Evolutionary conservation across 2,113 vertebrate genomes (phyloP).

Genomic region (Leptobrachium leishanense): DNA sequence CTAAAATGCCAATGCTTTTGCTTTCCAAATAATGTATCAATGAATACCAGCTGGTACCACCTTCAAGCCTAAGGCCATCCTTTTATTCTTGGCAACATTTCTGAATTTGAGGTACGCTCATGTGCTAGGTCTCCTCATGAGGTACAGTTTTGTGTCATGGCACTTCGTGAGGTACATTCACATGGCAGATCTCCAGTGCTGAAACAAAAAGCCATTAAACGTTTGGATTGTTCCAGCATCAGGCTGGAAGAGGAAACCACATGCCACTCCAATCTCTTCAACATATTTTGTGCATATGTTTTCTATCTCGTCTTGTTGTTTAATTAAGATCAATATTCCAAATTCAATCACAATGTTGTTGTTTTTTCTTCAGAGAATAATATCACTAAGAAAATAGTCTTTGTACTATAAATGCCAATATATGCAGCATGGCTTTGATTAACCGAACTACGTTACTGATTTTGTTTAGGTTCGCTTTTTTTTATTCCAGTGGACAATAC

Average conservation of each 20-base stretch:
- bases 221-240: conserved; percentile 42
- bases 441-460: conserved; percentile 43
- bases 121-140: too few species aligned
- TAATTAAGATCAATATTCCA: conserved; percentile 60
- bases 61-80: too few species aligned
- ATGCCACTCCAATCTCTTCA: conserved; percentile 54
- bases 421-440: conserved; percentile 44
- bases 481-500: conserved; percentile 25
- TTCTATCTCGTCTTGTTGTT: conserved; percentile 56
- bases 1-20: too few species aligned
- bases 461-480: conserved; percentile 48
- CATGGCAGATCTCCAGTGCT: conserved; percentile 19
- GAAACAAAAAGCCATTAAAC: conserved; percentile 32
- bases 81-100: too few species aligned
- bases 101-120: too few species aligned
- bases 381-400: conserved; percentile 53
- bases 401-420: conserved; percentile 51
- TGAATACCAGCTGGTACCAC: too few species aligned
- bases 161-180: background rate
- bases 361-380: conserved; percentile 55
- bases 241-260: conserved; percentile 49
- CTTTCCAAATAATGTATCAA: too few species aligned
- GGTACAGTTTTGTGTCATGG: too few species aligned
- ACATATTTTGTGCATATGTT: conserved; percentile 54
- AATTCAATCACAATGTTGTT: conserved; percentile 53